Conservation (phyloP, 1,140 invertebrate genomes). For the Diabrotica virgifera region DNA sequence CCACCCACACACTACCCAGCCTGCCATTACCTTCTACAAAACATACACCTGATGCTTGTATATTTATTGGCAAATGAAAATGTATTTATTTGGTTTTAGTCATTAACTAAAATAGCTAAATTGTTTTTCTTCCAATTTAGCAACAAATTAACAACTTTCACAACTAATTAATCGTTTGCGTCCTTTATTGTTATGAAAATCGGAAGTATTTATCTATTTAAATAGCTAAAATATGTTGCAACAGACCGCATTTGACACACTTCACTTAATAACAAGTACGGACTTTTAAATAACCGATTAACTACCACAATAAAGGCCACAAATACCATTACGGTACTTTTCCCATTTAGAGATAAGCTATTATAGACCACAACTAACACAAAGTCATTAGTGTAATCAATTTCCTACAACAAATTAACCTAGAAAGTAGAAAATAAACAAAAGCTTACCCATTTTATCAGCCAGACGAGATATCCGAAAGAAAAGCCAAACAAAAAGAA, state of each 20-base stretch:
- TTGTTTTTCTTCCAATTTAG: neutral
- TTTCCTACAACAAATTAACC: neutral
- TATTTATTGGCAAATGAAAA: neutral
- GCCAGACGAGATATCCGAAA: slow-evolving; percentile 9
- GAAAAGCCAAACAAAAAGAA: slow-evolving; percentile 6
- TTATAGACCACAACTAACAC: neutral
- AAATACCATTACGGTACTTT: neutral
- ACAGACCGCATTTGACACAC: neutral
- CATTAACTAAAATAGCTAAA: neutral
- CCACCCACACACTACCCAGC: too few species aligned
- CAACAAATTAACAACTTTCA: neutral
- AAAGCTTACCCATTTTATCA: slow-evolving; percentile 26
- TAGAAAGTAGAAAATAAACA: neutral
- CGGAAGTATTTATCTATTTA: neutral
- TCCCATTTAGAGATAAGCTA: neutral
- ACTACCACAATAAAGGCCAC: neutral
- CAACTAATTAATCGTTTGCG: neutral
- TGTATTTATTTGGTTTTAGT: neutral
- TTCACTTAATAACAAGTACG: neutral
- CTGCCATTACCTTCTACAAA: too few species aligned
- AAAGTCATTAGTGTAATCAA: too few species aligned
- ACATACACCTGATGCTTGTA: too few species aligned
- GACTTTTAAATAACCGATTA: neutral
- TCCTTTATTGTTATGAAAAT: neutral
- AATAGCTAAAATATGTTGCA: neutral